phyloP scores from a whole-genome alignment of 30 jellyfish, hydroid and myxozoan species.

The Chrysaora quinquecirrha region DNA sequence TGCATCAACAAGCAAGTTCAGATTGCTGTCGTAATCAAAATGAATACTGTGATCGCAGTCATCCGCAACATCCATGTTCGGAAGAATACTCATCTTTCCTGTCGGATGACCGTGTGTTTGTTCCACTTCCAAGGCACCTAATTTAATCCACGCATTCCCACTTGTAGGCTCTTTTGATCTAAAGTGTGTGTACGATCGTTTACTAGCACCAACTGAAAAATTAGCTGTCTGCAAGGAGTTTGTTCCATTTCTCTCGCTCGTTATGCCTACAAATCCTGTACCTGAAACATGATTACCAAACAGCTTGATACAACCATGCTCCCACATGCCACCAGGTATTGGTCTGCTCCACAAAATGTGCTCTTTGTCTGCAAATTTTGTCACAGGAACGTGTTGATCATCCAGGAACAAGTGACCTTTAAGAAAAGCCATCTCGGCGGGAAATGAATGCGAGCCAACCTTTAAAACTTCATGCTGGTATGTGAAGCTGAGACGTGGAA shows the following conservation, averaged over 20 bases:
- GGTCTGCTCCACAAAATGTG: background rate
- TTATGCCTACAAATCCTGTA: background rate
- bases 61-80: background rate
- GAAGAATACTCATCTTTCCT: background rate
- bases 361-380: background rate
- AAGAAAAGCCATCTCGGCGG: background rate
- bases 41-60: background rate
- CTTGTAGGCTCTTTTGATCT: background rate
- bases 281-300: background rate
- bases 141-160: background rate
- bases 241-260: background rate
- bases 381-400: background rate
- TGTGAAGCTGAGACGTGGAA: background rate
- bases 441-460: background rate
- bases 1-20: background rate
- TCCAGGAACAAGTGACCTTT: background rate
- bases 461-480: background rate
- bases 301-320: background rate
- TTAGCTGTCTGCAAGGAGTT: background rate
- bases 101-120: background rate
- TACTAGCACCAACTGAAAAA: background rate
- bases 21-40: background rate
- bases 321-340: background rate
- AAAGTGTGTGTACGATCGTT: background rate
- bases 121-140: background rate